These are phyloP conservation scores for Nycteola revayana DNA, from an alignment of 2,888 invertebrate genomes.

Conservation along the genomic window DNA sequence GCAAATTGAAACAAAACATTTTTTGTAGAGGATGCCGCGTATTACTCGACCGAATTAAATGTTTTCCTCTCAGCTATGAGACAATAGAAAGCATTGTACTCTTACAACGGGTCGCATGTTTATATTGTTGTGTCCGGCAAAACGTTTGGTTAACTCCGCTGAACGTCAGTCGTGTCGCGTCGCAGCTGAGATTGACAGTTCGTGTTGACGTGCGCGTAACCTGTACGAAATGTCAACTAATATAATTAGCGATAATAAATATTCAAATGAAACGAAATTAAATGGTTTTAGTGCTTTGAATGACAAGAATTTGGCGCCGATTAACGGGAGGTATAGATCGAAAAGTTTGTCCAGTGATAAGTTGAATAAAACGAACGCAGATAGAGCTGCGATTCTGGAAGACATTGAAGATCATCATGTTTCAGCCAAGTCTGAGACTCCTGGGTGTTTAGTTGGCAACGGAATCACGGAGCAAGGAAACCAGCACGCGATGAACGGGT, in stretches of 20 bases:
- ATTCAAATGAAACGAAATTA: conserved; percentile 61
- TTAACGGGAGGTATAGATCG: conserved; percentile 66
- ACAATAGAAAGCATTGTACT: conserved; percentile 39
- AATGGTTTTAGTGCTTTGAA: conserved; percentile 66
- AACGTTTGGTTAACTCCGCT: conserved; percentile 54
- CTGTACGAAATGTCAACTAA: conserved; percentile 68
- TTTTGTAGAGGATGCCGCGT: conserved; percentile 27
- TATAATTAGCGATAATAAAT: conserved; percentile 61
- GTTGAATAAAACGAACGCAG: conserved; percentile 69
- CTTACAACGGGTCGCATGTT: conserved; percentile 48
- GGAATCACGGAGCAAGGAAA: conserved; percentile 54
- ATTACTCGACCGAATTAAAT: conserved; percentile 40
- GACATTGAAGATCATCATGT: conserved; percentile 70
- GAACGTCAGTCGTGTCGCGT: conserved; percentile 63
- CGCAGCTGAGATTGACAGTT: conserved; percentile 60
- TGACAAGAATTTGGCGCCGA: conserved; percentile 65
- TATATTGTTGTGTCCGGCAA: conserved; percentile 60
- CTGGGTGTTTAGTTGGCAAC: conserved; percentile 65
- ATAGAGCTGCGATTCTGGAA: conserved; percentile 71
- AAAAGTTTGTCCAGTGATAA: conserved; percentile 79
- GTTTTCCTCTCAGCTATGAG: conserved; percentile 20
- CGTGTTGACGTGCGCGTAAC: conserved; percentile 50
- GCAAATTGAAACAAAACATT: conserved; percentile 35
- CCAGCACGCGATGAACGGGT: conserved; percentile 54
- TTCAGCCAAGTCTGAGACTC: conserved; percentile 66